A percentile compares a stretch with the other conserved stretches of the same genome.
Evolutionary conservation across 2,888 invertebrate genomes (phyloP).

Genomic region (Pocota personata): DNA sequence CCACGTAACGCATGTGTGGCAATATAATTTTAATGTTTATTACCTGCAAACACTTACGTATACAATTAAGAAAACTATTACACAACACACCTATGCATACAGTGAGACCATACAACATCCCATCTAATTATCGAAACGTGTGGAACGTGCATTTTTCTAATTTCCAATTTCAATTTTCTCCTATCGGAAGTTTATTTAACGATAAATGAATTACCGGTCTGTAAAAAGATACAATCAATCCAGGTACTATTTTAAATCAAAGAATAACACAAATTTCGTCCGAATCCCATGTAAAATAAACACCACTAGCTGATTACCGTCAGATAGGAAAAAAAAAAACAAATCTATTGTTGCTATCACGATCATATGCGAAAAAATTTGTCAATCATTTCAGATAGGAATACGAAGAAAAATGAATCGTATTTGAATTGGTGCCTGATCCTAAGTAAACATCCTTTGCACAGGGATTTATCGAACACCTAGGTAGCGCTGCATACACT

Average conservation of each 20-base stretch:
- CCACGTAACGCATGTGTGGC: neutral
- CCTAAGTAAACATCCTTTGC: conserved; percentile 65
- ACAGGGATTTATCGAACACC: conserved; percentile 23
- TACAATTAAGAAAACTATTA: neutral
- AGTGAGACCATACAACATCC: neutral
- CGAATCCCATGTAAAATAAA: conserved; percentile 41
- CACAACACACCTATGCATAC: neutral
- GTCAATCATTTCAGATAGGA: conserved; percentile 50
- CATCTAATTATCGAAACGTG: conserved; percentile 59
- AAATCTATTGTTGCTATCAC: conserved; percentile 60
- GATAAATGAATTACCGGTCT: conserved; percentile 45
- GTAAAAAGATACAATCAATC: conserved; percentile 32
- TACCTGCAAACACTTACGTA: neutral
- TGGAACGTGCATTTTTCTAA: conserved; percentile 53
- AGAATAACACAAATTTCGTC: conserved; percentile 9
- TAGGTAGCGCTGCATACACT: conserved; percentile 35
- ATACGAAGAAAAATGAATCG: conserved; percentile 13
- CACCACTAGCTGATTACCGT: conserved; percentile 22
- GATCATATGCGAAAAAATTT: conserved; percentile 62
- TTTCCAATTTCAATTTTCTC: conserved; percentile 12
- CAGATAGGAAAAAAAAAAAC: conserved; percentile 27
- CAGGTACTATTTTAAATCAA: conserved; percentile 8
- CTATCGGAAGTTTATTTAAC: conserved; percentile 57
- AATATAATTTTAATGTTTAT: neutral
- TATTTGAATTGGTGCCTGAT: conserved; percentile 22